Evolutionary conservation across 2,888 invertebrate genomes (phyloP).

Genomic region (Agapetus fuscipes): DNA sequence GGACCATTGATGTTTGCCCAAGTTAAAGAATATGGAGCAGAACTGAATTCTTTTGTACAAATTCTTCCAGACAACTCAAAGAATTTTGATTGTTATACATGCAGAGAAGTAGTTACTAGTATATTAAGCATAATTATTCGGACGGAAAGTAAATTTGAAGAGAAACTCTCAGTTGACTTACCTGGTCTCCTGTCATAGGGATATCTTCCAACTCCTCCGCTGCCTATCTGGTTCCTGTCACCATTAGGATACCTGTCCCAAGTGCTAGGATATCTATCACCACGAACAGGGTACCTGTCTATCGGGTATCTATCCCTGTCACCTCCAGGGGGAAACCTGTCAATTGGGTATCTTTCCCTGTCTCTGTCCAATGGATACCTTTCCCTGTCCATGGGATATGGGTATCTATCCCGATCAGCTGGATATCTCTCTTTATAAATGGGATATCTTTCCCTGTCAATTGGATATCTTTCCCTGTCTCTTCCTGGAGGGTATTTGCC

Average conservation of each 20-base stretch:
- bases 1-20: no score
- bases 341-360: slow-evolving; percentile 26
- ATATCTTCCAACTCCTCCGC: slow-evolving; percentile 22
- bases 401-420: slow-evolving; percentile 31
- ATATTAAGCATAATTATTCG: no score
- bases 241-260: slow-evolving; percentile 46
- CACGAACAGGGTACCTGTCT: slow-evolving; percentile 42
- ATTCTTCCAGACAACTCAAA: no score
- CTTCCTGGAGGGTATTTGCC: slow-evolving; percentile 31
- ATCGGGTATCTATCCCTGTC: slow-evolving; percentile 25
- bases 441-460: slow-evolving; percentile 35
- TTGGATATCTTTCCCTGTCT: slow-evolving; percentile 36
- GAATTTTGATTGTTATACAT: no score
- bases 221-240: slow-evolving; percentile 27
- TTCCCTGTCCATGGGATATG: slow-evolving; percentile 25
- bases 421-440: slow-evolving; percentile 34
- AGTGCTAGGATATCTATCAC: slow-evolving; percentile 41
- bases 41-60: no score
- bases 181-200: slow-evolving; percentile 21
- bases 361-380: slow-evolving; percentile 33
- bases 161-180: no score
- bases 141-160: no score
- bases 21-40: no score
- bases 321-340: slow-evolving; percentile 24
- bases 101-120: no score